Evolutionary conservation across 2,113 vertebrate species (phyloP).

Genomic region (Osmerus eperlanus): DNA sequence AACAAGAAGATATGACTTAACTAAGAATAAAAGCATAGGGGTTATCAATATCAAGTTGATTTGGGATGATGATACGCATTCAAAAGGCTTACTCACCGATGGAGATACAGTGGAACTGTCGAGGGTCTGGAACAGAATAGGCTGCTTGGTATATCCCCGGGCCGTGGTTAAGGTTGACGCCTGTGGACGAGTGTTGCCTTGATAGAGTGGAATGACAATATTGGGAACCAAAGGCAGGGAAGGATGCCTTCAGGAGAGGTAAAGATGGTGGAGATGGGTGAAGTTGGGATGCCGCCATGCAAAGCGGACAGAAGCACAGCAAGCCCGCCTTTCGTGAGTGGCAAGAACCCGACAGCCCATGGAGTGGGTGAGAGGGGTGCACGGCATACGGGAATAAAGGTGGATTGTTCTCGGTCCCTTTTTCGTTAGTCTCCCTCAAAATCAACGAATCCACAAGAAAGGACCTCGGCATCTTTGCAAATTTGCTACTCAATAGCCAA

Average conservation of each 20-base stretch:
- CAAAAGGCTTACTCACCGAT: slow-evolving; percentile 81
- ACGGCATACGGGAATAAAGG: slow-evolving; percentile 91
- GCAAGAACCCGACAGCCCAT: slow-evolving; percentile 84
- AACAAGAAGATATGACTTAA: too few species aligned
- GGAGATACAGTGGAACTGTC: slow-evolving; percentile 97
- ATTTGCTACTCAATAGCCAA: slow-evolving; percentile 32
- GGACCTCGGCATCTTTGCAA: slow-evolving; percentile 87
- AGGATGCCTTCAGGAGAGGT: slow-evolving; percentile 92
- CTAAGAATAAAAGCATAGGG: too few species aligned
- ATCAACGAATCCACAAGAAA: slow-evolving; percentile 97
- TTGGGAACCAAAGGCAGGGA: slow-evolving; percentile 88
- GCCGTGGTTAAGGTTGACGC: slow-evolving; percentile 80
- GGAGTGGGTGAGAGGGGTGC: slow-evolving; percentile 85
- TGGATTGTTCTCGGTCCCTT: slow-evolving; percentile 80
- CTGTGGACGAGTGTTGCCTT: slow-evolving; percentile 82
- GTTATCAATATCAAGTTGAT: too few species aligned
- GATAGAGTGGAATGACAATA: slow-evolving; percentile 90
- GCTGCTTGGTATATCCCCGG: slow-evolving; percentile 89
- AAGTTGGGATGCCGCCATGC: slow-evolving; percentile 89
- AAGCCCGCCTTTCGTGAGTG: slow-evolving; percentile 93
- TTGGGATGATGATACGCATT: background rate
- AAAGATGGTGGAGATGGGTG: slow-evolving; percentile 86
- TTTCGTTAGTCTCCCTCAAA: slow-evolving; percentile 87
- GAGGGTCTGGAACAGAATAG: slow-evolving; percentile 90
- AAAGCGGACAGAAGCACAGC: slow-evolving; percentile 94